These are phyloP conservation scores for Rutilus rutilus DNA, from an alignment of 2,113 vertebrate genomes.

Conservation along the genomic window DNA sequence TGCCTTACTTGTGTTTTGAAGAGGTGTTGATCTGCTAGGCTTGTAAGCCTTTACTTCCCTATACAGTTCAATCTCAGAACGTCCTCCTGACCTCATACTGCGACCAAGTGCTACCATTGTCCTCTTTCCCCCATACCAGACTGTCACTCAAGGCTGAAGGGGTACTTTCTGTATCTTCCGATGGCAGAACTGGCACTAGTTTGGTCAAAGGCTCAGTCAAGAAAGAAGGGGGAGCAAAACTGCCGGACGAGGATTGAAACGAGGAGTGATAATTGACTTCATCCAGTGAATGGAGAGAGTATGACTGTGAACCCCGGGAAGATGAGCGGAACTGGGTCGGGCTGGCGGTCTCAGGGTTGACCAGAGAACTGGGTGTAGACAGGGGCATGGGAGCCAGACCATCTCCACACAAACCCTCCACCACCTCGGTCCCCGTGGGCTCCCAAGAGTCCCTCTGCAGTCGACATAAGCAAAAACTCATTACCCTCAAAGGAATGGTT, in stretches of 20 bases:
- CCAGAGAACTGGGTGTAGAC: conserved; percentile 71
- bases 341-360: conserved; percentile 74
- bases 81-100: conserved; percentile 83
- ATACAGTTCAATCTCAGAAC: conserved; percentile 70
- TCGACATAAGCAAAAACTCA: conserved; percentile 46
- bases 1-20: conserved; percentile 12
- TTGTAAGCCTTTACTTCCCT: neutral
- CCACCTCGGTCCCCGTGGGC: conserved; percentile 73
- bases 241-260: conserved; percentile 70
- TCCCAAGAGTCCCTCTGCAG: conserved; percentile 90
- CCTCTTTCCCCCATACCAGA: conserved; percentile 84
- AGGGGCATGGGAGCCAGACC: conserved; percentile 68
- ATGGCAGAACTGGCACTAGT: conserved; percentile 64
- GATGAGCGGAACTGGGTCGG: conserved; percentile 76
- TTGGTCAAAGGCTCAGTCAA: conserved; percentile 81
- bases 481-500: neutral
- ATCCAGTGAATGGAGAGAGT: conserved; percentile 84
- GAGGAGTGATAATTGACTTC: conserved; percentile 81
- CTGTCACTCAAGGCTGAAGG: conserved; percentile 70
- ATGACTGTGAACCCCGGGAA: conserved; percentile 79
- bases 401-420: conserved; percentile 75
- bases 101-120: conserved; percentile 79
- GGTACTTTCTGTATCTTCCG: conserved; percentile 69
- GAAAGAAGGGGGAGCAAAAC: conserved; percentile 81
- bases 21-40: conserved; percentile 29